phyloP scores from a whole-genome alignment of 2,888 invertebrate species.

The Heliconius ethilla region DNA sequence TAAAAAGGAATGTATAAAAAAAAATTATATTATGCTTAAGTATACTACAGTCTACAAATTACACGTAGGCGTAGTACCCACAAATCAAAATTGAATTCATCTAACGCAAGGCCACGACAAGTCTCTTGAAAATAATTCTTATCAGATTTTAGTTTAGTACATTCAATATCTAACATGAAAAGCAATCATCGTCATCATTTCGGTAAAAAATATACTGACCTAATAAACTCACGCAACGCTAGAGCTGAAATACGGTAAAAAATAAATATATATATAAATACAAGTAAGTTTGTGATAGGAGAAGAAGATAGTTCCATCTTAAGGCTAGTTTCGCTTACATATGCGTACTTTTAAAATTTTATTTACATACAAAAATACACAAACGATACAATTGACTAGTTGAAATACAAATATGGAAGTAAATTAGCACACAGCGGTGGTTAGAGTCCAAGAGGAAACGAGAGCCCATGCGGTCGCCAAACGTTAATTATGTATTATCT shows the following conservation, averaged over 20 bases:
- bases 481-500: background rate
- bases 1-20: constrained; percentile 1
- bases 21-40: constrained; percentile 1
- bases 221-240: background rate
- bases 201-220: background rate
- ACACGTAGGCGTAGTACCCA: constrained; percentile 10
- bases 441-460: background rate
- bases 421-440: constrained; percentile 8
- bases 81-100: constrained; percentile 15
- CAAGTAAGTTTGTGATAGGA: background rate
- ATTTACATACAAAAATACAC: constrained; percentile 33
- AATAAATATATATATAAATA: background rate
- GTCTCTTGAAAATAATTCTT: constrained; percentile 22
- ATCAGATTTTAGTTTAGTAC: constrained; percentile 1
- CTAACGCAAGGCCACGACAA: constrained; percentile 22
- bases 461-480: background rate
- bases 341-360: constrained; percentile 12
- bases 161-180: background rate
- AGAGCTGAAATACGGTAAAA: background rate
- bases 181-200: background rate
- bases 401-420: constrained; percentile 28
- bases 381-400: constrained; percentile 33
- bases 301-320: constrained; percentile 18
- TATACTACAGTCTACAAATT: constrained; percentile 14
- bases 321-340: constrained; percentile 10